These are phyloP conservation scores for Homarus americanus DNA, from an alignment of 1,140 invertebrate genomes.

Conservation along the genomic window DNA sequence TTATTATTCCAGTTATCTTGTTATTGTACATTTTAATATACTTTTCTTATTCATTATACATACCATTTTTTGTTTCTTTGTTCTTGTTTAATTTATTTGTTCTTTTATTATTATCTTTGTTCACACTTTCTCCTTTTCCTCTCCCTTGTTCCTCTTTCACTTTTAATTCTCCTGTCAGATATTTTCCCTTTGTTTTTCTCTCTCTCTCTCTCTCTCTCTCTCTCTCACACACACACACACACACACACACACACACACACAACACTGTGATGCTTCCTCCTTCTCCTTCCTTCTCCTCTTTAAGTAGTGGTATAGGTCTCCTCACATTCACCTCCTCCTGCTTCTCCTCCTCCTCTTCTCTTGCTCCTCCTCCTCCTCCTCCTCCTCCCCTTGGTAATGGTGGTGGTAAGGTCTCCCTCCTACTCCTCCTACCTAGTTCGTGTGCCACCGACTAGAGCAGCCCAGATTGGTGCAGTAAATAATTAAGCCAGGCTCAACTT, in stretches of 20 bases:
- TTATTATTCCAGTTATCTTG: no score
- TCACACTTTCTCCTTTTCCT: not conserved
- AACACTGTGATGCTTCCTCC: not conserved
- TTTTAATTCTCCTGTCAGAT: no score
- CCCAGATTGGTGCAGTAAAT: conserved; percentile 68
- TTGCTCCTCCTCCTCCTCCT: not conserved
- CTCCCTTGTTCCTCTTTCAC: not conserved
- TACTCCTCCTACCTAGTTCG: not conserved
- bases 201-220: no score
- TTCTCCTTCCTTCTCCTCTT: not conserved
- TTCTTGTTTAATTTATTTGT: no score
- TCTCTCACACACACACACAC: no score
- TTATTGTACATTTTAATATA: no score
- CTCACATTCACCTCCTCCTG: not conserved
- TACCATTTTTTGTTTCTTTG: no score
- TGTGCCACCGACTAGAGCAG: conserved; percentile 12
- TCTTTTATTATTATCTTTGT: not conserved
- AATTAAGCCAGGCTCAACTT: conserved; percentile 69
- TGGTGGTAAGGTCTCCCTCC: not conserved
- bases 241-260: no score
- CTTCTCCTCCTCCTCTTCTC: not conserved
- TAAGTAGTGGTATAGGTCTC: no score
- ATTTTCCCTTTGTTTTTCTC: not conserved
- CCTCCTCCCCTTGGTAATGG: not conserved
- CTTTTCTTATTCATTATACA: no score